Conservation (phyloP, 2,888 invertebrate genomes). For the Polydrusus cervinus region DNA sequence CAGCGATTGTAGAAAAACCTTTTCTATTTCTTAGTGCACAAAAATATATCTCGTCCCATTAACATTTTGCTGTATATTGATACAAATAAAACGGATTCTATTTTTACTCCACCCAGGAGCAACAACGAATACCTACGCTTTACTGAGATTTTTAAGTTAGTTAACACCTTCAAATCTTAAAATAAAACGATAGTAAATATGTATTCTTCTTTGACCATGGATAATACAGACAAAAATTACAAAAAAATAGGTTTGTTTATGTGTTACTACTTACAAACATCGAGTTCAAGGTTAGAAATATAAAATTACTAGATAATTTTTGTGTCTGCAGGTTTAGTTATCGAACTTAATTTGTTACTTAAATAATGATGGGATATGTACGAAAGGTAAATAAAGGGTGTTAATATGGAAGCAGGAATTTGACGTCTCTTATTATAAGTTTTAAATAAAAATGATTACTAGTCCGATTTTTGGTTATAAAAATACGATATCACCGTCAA, state of each 20-base stretch:
- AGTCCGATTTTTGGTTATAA: too few species aligned
- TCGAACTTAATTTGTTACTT: slow-evolving; percentile 9
- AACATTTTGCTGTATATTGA: slow-evolving; percentile 31
- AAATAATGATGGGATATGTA: slow-evolving; percentile 1
- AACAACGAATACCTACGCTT: slow-evolving; percentile 35
- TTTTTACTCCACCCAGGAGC: slow-evolving; percentile 36
- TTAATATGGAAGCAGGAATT: background rate
- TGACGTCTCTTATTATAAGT: background rate
- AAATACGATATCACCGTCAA: too few species aligned
- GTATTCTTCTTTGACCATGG: slow-evolving; percentile 12
- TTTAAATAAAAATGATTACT: background rate
- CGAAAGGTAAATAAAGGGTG: background rate
- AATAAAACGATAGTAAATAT: slow-evolving; percentile 25
- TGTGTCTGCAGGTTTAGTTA: slow-evolving; percentile 12
- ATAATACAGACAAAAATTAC: slow-evolving; percentile 14
- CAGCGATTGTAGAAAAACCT: too few species aligned
- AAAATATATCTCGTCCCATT: slow-evolving; percentile 3
- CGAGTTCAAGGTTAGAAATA: slow-evolving; percentile 33
- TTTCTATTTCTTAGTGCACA: background rate
- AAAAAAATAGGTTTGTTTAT: slow-evolving; percentile 38
- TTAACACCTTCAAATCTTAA: slow-evolving; percentile 18
- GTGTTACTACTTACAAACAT: slow-evolving; percentile 19
- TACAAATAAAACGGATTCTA: slow-evolving; percentile 37
- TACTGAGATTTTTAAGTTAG: slow-evolving; percentile 25
- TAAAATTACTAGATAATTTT: slow-evolving; percentile 16